Conservation (phyloP, 2,888 invertebrate genomes). For the Netelia virgata region DNA sequence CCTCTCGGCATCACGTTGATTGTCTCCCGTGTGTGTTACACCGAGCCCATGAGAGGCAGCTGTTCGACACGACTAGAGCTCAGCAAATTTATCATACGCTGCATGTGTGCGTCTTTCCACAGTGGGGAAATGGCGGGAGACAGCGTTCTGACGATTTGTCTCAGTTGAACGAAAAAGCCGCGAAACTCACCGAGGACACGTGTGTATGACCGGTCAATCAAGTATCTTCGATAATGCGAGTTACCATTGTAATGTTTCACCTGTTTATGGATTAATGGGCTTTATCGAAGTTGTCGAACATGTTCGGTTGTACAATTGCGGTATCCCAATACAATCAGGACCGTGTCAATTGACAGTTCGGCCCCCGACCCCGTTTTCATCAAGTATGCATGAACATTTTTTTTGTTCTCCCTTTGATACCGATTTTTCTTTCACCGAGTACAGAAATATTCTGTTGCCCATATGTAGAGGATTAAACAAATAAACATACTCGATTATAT, state of each 20-base stretch:
- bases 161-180: slow-evolving; percentile 48
- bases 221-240: slow-evolving; percentile 26
- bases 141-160: slow-evolving; percentile 60
- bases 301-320: slow-evolving; percentile 73
- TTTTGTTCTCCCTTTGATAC: not conserved
- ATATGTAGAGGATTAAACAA: not conserved
- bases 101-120: slow-evolving; percentile 2
- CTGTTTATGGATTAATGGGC: not conserved
- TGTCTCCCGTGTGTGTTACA: not conserved
- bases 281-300: slow-evolving; percentile 62
- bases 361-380: slow-evolving; percentile 68
- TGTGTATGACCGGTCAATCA: slow-evolving; percentile 56
- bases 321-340: slow-evolving; percentile 75
- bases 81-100: slow-evolving; percentile 33
- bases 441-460: not conserved
- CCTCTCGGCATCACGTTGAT: not conserved
- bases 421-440: not conserved
- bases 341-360: slow-evolving; percentile 69
- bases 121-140: slow-evolving; percentile 77
- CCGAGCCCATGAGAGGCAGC: slow-evolving; percentile 74
- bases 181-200: slow-evolving; percentile 58
- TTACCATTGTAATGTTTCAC: slow-evolving; percentile 19
- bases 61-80: slow-evolving; percentile 70
- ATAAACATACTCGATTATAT: not conserved
- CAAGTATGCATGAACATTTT: slow-evolving; percentile 37